phyloP scores from a whole-genome alignment of 2,797 vertebrate genomes.

The Myripristis jacobus region DNA sequence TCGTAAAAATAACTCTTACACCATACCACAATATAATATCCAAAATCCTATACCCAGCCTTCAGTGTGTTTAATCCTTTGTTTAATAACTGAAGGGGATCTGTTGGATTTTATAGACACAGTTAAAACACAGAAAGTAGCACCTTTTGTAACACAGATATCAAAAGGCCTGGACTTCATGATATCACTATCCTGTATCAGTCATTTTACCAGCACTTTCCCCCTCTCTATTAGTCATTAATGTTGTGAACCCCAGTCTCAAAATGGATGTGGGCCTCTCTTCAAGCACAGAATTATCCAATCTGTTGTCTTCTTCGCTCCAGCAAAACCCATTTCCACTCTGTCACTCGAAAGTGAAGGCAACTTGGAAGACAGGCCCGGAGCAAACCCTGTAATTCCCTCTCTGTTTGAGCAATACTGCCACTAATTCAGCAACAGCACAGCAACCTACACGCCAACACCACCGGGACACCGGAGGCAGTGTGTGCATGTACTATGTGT shows the following conservation, averaged over 20 bases:
- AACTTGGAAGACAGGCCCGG: slow-evolving; percentile 31
- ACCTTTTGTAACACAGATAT: not conserved
- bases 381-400: slow-evolving; percentile 32
- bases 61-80: not conserved
- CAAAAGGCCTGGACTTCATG: not conserved
- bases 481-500: not conserved
- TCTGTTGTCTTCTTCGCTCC: slow-evolving; percentile 45
- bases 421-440: slow-evolving; percentile 39
- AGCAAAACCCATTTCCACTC: slow-evolving; percentile 58
- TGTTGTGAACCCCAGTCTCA: slow-evolving; percentile 38
- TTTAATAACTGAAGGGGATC: not conserved
- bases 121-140: not conserved
- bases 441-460: slow-evolving; percentile 5
- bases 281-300: slow-evolving; percentile 62
- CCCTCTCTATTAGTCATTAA: slow-evolving; percentile 21
- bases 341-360: slow-evolving; percentile 51
- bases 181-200: slow-evolving; percentile 11
- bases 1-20: too few relatives aligned
- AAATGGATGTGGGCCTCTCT: slow-evolving; percentile 61
- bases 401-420: slow-evolving; percentile 9
- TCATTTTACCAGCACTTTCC: slow-evolving; percentile 25
- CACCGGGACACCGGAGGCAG: slow-evolving; percentile 10
- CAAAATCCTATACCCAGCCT: too few relatives aligned
- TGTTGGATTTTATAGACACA: not conserved
- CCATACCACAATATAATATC: too few relatives aligned